phyloP scores from a whole-genome alignment of 2,797 vertebrate species.

The Pseudomugil gertrudae region DNA sequence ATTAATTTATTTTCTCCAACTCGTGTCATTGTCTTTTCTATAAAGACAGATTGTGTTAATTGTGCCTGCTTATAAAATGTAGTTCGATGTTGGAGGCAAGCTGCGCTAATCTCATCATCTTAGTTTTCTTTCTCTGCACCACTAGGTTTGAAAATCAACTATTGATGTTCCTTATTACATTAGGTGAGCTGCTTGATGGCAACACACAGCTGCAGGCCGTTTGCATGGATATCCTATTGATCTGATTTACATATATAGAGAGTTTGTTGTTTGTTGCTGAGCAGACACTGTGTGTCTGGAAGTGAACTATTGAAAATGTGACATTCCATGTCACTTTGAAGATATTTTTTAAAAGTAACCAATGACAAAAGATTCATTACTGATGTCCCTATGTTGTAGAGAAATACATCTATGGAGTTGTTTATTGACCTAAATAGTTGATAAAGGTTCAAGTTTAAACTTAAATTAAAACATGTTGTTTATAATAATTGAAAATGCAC shows the following conservation, averaged over 20 bases:
- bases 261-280: slow-evolving; percentile 80
- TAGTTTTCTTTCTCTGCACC: slow-evolving; percentile 77
- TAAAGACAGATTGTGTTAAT: slow-evolving; percentile 83
- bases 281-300: slow-evolving; percentile 70
- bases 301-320: slow-evolving; percentile 71
- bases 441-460: background rate
- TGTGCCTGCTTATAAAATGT: slow-evolving; percentile 79
- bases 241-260: slow-evolving; percentile 84
- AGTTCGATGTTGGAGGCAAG: slow-evolving; percentile 74
- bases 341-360: background rate
- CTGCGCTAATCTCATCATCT: slow-evolving; percentile 81
- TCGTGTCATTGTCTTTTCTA: slow-evolving; percentile 73
- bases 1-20: slow-evolving; percentile 77
- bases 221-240: slow-evolving; percentile 85
- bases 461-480: background rate
- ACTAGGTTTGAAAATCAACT: slow-evolving; percentile 84
- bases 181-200: slow-evolving; percentile 79
- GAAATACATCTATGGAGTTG: background rate
- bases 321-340: slow-evolving; percentile 62
- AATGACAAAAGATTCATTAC: slow-evolving; percentile 25
- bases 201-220: slow-evolving; percentile 82
- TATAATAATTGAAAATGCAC: background rate
- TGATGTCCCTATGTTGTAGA: slow-evolving; percentile 1
- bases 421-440: background rate
- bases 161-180: slow-evolving; percentile 85